Conservation (phyloP, 64 coral and sea anemone genomes). For the Stylophora pistillata region DNA sequence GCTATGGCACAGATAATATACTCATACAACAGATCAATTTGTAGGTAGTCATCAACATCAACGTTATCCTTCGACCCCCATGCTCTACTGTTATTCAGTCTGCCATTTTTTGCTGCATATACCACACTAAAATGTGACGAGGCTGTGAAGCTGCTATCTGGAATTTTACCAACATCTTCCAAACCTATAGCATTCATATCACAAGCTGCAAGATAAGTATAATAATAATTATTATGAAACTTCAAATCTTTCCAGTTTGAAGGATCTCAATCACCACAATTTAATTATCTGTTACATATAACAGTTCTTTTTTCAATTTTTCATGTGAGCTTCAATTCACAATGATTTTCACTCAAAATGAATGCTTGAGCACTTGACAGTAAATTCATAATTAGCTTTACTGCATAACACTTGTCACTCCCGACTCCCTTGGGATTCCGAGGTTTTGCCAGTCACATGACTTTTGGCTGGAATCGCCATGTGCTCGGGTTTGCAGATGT, state of each 20-base stretch:
- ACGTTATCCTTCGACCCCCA: neutral
- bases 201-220: neutral
- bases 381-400: too few species aligned
- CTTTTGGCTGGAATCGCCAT: too few species aligned
- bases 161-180: neutral
- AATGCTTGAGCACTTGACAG: too few species aligned
- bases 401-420: too few species aligned
- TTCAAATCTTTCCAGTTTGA: neutral
- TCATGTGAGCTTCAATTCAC: too few species aligned
- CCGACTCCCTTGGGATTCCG: too few species aligned
- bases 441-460: too few species aligned
- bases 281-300: too few species aligned
- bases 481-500: too few species aligned
- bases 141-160: neutral
- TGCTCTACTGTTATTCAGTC: neutral
- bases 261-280: too few species aligned
- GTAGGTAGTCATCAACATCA: conserved; percentile 16
- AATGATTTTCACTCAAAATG: too few species aligned
- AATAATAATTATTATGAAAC: neutral
- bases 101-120: neutral
- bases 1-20: conserved; percentile 29
- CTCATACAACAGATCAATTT: conserved; percentile 26
- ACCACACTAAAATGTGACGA: neutral
- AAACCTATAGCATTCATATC: neutral
- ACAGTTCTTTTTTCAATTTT: too few species aligned